A percentile compares a stretch with the other conserved stretches of the same genome.
These are phyloP conservation scores for Epicauta chinensis DNA, from an alignment of 1,140 invertebrate genomes.

Conservation along the genomic window DNA sequence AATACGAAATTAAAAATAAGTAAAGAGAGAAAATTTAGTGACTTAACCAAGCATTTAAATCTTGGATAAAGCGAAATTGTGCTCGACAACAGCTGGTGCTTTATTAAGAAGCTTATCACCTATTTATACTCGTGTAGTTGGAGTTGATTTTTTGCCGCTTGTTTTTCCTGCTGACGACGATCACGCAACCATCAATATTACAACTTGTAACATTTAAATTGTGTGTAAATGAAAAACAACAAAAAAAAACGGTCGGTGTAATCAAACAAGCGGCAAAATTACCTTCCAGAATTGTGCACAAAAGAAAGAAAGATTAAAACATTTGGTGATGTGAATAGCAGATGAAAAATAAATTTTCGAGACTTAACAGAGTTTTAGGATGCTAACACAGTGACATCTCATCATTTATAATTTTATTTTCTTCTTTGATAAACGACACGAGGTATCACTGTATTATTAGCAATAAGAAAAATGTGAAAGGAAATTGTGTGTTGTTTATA, in stretches of 20 bases:
- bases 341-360: no score
- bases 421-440: no score
- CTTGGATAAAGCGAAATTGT: constrained; percentile 27
- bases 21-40: background rate
- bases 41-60: constrained; percentile 22
- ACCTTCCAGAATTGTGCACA: constrained; percentile 15
- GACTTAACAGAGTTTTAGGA: no score
- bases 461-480: constrained; percentile 36
- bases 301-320: constrained; percentile 19
- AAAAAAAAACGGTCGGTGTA: background rate
- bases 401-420: no score
- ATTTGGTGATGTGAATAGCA: constrained; percentile 21
- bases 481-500: constrained; percentile 15
- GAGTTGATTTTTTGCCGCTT: constrained; percentile 17
- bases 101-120: constrained; percentile 25
- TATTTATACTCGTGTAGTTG: constrained; percentile 25
- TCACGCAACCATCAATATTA: no score
- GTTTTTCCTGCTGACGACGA: constrained; percentile 1
- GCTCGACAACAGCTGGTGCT: constrained; percentile 28
- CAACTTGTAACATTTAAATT: no score
- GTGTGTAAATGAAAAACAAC: no score
- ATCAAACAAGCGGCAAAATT: background rate
- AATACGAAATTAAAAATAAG: no score
- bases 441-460: no score
- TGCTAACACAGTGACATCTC: no score